These are phyloP conservation scores for Phrynocephalus versicolor DNA, from an alignment of 2,113 vertebrate genomes.

Conservation along the genomic window DNA sequence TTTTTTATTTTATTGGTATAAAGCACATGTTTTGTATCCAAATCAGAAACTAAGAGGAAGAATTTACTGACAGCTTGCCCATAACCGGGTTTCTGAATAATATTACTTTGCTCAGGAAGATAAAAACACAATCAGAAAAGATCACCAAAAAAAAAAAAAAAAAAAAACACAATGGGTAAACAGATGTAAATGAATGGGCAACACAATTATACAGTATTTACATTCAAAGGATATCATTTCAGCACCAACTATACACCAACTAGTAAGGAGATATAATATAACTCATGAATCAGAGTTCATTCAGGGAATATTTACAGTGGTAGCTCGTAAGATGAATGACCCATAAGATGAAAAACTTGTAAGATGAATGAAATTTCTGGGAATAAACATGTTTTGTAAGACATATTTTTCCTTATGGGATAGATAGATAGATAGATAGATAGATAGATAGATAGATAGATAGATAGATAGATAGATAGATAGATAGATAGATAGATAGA, in stretches of 20 bases:
- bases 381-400: too few species aligned
- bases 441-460: too few species aligned
- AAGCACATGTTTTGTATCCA: background rate
- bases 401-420: too few species aligned
- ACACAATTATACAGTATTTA: background rate
- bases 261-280: background rate
- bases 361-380: too few species aligned
- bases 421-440: too few species aligned
- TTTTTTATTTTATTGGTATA: slow-evolving; percentile 18
- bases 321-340: too few species aligned
- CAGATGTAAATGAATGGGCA: background rate
- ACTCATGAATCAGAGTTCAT: too few species aligned
- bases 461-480: too few species aligned
- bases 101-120: background rate
- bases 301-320: too few species aligned
- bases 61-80: background rate
- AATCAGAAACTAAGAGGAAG: background rate
- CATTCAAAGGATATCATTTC: background rate
- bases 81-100: background rate
- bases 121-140: background rate
- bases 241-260: background rate
- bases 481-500: too few species aligned
- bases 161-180: too few species aligned
- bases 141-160: background rate
- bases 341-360: too few species aligned